phyloP scores from a whole-genome alignment of 2,888 invertebrate genomes.

The Papilio demoleus region DNA sequence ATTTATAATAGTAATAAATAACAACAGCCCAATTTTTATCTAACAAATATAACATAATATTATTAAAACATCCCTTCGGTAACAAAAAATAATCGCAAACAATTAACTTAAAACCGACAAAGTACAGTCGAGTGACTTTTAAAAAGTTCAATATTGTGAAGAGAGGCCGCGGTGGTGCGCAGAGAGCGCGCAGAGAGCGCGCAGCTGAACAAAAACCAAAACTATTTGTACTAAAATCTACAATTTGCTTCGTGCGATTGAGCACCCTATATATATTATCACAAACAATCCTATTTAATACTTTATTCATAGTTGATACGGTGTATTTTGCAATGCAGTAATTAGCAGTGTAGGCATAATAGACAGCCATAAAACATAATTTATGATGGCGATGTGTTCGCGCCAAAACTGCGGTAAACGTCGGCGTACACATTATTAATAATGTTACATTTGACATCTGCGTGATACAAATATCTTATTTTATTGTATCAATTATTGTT shows the following conservation, averaged over 20 bases:
- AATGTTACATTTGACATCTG: slow-evolving; percentile 73
- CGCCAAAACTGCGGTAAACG: slow-evolving; percentile 79
- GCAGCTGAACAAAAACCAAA: slow-evolving; percentile 67
- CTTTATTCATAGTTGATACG: slow-evolving; percentile 41
- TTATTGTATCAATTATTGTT: slow-evolving; percentile 1
- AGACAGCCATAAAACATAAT: slow-evolving; percentile 79
- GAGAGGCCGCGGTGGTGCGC: slow-evolving; percentile 50
- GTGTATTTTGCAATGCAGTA: slow-evolving; percentile 43
- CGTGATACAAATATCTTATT: slow-evolving; percentile 52
- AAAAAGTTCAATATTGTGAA: slow-evolving; percentile 54
- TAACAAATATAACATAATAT: slow-evolving; percentile 7
- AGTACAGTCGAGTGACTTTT: slow-evolving; percentile 64
- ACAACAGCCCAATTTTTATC: slow-evolving; percentile 10
- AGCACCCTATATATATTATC: slow-evolving; percentile 64
- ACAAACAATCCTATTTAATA: slow-evolving; percentile 42
- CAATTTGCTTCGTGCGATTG: slow-evolving; percentile 82
- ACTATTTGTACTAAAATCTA: slow-evolving; percentile 75
- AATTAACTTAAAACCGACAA: slow-evolving; percentile 53
- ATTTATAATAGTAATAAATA: neutral
- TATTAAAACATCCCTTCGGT: slow-evolving; percentile 17
- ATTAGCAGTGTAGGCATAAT: slow-evolving; percentile 73
- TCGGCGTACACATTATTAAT: slow-evolving; percentile 77
- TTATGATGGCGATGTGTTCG: slow-evolving; percentile 79
- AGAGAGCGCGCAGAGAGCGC: slow-evolving; percentile 48
- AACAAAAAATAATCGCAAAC: slow-evolving; percentile 36